Evolutionary conservation across 2,888 invertebrate genomes (phyloP).

Genomic region (Sepioteuthis lessoniana): DNA sequence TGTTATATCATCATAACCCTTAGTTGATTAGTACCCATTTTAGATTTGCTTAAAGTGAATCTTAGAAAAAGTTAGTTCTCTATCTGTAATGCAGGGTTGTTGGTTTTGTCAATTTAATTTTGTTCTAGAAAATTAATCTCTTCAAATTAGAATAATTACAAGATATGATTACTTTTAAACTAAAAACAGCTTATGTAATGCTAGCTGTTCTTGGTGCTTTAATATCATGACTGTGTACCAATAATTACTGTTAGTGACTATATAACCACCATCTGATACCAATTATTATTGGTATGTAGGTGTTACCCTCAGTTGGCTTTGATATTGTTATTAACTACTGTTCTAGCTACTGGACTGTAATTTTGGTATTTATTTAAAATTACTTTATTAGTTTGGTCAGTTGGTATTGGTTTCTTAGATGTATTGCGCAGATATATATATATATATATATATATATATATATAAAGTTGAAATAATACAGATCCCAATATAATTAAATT

Average conservation of each 20-base stretch:
- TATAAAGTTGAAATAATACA: too few species aligned
- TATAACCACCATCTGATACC: neutral
- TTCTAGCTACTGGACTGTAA: neutral
- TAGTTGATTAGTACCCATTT: too few species aligned
- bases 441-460: too few species aligned
- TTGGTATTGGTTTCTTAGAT: neutral
- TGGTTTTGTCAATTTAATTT: neutral
- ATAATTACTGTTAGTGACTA: neutral
- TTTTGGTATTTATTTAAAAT: neutral
- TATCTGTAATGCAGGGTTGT: too few species aligned
- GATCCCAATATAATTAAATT: too few species aligned
- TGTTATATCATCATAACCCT: too few species aligned
- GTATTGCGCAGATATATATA: too few species aligned
- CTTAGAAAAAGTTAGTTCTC: too few species aligned
- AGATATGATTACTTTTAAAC: neutral
- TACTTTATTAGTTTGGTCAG: neutral
- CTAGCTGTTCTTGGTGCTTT: neutral
- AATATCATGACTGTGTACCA: neutral
- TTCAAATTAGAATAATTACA: neutral
- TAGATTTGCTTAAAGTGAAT: too few species aligned
- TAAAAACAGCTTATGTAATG: too few species aligned
- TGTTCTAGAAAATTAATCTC: neutral
- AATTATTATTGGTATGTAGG: slow-evolving; percentile 43
- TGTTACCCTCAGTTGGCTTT: neutral
- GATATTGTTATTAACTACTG: neutral